phyloP scores from a whole-genome alignment of 2,888 invertebrate species.

The Hirtodrosophila histrioides region DNA sequence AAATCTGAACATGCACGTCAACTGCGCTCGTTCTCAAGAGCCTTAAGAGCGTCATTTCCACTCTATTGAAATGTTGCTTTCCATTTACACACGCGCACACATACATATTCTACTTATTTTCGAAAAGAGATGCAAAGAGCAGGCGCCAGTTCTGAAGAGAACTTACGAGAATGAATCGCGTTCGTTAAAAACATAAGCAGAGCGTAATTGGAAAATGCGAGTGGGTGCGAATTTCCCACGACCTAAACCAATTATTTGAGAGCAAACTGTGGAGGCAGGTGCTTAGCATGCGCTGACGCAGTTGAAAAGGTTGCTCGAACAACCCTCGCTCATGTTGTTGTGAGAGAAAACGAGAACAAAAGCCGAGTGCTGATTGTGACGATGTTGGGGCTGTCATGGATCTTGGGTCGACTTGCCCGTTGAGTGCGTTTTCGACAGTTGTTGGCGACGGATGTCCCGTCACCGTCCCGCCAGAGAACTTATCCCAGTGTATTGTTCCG shows the following conservation, averaged over 20 bases:
- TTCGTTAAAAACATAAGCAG: slow-evolving; percentile 71
- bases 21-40: neutral
- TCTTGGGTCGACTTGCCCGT: slow-evolving; percentile 52
- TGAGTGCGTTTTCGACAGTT: slow-evolving; percentile 73
- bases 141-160: slow-evolving; percentile 24
- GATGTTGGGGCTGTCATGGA: slow-evolving; percentile 47
- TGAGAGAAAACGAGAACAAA: slow-evolving; percentile 41
- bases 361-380: slow-evolving; percentile 31
- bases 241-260: slow-evolving; percentile 50
- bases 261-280: slow-evolving; percentile 14
- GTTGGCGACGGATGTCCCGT: slow-evolving; percentile 73
- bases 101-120: neutral
- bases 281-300: slow-evolving; percentile 38
- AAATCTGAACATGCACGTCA: too few species aligned
- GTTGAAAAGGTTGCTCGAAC: slow-evolving; percentile 38
- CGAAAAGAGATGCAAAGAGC: slow-evolving; percentile 21
- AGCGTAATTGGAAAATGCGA: slow-evolving; percentile 48
- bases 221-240: slow-evolving; percentile 75
- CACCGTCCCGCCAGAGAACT: slow-evolving; percentile 46
- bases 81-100: neutral
- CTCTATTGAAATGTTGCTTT: slow-evolving; percentile 27
- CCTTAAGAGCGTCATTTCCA: slow-evolving; percentile 8
- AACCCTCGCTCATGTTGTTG: slow-evolving; percentile 52
- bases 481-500: slow-evolving; percentile 35
- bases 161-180: slow-evolving; percentile 35